Evolutionary conservation across 2,888 invertebrate species (phyloP).

Genomic region (Coelinius sp.): DNA sequence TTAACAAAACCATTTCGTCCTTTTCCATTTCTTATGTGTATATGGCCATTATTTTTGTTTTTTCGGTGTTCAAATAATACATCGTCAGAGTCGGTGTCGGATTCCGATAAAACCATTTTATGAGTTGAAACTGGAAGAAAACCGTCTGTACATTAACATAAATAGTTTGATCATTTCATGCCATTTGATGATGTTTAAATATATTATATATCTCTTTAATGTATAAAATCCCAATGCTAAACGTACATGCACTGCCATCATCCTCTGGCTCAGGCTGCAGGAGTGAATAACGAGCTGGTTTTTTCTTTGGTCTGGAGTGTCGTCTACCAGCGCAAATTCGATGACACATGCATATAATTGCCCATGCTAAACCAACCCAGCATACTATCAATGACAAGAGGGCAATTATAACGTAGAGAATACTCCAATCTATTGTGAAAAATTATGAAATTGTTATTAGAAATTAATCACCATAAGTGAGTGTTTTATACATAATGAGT

Average conservation of each 20-base stretch:
- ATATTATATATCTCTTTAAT: constrained; percentile 15
- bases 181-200: constrained; percentile 10
- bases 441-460: constrained; percentile 38
- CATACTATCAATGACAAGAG: constrained; percentile 75
- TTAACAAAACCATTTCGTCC: constrained; percentile 73
- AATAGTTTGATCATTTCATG: constrained; percentile 9
- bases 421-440: constrained; percentile 85
- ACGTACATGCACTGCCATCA: constrained; percentile 75
- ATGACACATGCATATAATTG: constrained; percentile 76
- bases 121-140: constrained; percentile 72
- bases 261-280: constrained; percentile 82
- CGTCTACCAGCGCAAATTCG: constrained; percentile 72
- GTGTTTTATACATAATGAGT: constrained; percentile 1
- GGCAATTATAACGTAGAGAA: constrained; percentile 90
- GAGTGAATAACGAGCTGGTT: constrained; percentile 80
- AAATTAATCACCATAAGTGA: no score
- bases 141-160: constrained; percentile 22
- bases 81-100: constrained; percentile 86
- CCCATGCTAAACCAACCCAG: constrained; percentile 78
- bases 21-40: constrained; percentile 71
- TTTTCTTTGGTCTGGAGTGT: constrained; percentile 73
- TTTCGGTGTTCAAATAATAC: constrained; percentile 84
- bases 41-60: constrained; percentile 73
- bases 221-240: constrained; percentile 37
- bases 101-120: constrained; percentile 79